A percentile compares a stretch with the other conserved stretches of the same genome.
Evolutionary conservation across 2,113 vertebrate species (phyloP).

Genomic region (Odocoileus virginianus): DNA sequence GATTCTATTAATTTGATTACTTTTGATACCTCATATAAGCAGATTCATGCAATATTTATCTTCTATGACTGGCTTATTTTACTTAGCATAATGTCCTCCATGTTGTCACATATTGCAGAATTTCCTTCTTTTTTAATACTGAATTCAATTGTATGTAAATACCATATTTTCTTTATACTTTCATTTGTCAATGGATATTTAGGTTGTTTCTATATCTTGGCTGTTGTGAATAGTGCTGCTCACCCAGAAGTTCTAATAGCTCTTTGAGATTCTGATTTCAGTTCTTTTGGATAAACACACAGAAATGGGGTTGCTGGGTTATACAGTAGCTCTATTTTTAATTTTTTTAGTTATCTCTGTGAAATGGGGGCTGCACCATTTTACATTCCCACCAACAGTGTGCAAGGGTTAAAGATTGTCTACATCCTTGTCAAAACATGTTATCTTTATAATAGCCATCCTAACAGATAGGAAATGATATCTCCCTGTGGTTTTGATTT

Average conservation of each 20-base stretch:
- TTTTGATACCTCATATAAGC: neutral
- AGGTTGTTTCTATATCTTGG: neutral
- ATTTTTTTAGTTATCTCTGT: neutral
- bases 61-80: neutral
- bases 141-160: neutral
- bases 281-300: neutral
- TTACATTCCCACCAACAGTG: neutral
- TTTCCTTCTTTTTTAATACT: neutral
- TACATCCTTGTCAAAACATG: neutral
- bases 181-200: neutral
- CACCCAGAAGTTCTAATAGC: neutral
- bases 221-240: neutral
- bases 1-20: neutral
- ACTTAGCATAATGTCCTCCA: neutral
- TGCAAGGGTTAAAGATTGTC: neutral
- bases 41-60: neutral
- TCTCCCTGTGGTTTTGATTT: neutral
- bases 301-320: neutral
- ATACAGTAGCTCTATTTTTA: neutral
- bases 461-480: neutral
- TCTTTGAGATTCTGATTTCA: neutral
- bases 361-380: neutral
- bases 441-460: neutral
- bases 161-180: neutral
- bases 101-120: neutral